Conservation (phyloP, 2,888 invertebrate species). For the Gerosis bhagava region DNA sequence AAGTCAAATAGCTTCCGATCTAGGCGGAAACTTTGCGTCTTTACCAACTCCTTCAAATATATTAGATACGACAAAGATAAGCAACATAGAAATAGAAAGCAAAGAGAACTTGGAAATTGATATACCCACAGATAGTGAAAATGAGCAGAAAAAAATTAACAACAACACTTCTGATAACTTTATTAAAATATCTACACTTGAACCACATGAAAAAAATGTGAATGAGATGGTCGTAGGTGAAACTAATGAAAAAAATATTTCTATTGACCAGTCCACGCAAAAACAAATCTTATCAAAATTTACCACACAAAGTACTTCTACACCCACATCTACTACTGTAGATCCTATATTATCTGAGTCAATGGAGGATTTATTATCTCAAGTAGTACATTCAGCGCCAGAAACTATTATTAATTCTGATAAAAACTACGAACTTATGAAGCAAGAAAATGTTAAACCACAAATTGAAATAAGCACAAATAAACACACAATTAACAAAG, state of each 20-base stretch:
- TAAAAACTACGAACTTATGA: slow-evolving; percentile 36
- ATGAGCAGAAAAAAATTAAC: slow-evolving; percentile 36
- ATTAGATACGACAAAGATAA: slow-evolving; percentile 54
- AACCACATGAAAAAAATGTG: slow-evolving; percentile 49
- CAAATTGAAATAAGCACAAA: not conserved
- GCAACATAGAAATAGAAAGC: slow-evolving; percentile 57
- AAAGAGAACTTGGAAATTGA: slow-evolving; percentile 70
- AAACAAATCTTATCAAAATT: slow-evolving; percentile 1
- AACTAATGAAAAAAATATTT: slow-evolving; percentile 6
- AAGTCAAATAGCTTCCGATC: slow-evolving; percentile 76
- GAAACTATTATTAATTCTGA: slow-evolving; percentile 40
- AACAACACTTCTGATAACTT: slow-evolving; percentile 50
- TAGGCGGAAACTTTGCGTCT: slow-evolving; percentile 61
- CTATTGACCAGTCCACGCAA: slow-evolving; percentile 25
- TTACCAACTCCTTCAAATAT: slow-evolving; percentile 59
- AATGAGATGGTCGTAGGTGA: slow-evolving; percentile 29
- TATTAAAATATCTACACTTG: slow-evolving; percentile 66
- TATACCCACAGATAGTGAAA: slow-evolving; percentile 51
- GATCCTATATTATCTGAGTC: slow-evolving; percentile 71
- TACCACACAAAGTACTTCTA: no score
- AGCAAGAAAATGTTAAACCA: slow-evolving; percentile 4
- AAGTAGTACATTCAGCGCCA: slow-evolving; percentile 62
- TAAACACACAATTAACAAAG: not conserved
- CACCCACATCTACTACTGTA: slow-evolving; percentile 39
- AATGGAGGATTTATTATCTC: slow-evolving; percentile 75